These are phyloP conservation scores for Metaphire vulgaris DNA, from an alignment of 1,140 invertebrate genomes.

Conservation along the genomic window DNA sequence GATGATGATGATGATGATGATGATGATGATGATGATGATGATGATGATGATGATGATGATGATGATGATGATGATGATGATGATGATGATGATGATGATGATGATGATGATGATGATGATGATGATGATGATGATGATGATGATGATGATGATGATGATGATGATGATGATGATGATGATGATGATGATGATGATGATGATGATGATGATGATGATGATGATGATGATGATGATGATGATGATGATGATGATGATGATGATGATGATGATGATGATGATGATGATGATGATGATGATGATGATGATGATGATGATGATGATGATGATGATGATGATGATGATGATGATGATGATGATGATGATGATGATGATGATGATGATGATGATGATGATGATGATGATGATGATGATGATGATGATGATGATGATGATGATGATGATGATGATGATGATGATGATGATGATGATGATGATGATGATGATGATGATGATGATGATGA, in stretches of 20 bases:
- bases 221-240: slow-evolving; percentile 9
- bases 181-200: slow-evolving; percentile 9
- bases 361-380: slow-evolving; percentile 9
- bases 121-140: slow-evolving; percentile 9
- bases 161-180: slow-evolving; percentile 9
- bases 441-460: slow-evolving; percentile 9
- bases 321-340: slow-evolving; percentile 9
- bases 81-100: slow-evolving; percentile 9
- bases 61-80: slow-evolving; percentile 9
- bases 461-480: too few relatives aligned
- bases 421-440: slow-evolving; percentile 9
- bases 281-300: slow-evolving; percentile 9
- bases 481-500: too few relatives aligned
- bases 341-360: slow-evolving; percentile 9
- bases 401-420: slow-evolving; percentile 9
- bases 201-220: slow-evolving; percentile 9
- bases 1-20: slow-evolving; percentile 9
- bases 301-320: slow-evolving; percentile 9
- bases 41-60: slow-evolving; percentile 9
- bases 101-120: slow-evolving; percentile 9
- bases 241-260: slow-evolving; percentile 9
- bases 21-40: slow-evolving; percentile 9
- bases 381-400: slow-evolving; percentile 9
- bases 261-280: slow-evolving; percentile 9
- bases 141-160: slow-evolving; percentile 9